Conservation (phyloP, 2,797 vertebrate genomes). For the Cryptoprocta ferox region DNA sequence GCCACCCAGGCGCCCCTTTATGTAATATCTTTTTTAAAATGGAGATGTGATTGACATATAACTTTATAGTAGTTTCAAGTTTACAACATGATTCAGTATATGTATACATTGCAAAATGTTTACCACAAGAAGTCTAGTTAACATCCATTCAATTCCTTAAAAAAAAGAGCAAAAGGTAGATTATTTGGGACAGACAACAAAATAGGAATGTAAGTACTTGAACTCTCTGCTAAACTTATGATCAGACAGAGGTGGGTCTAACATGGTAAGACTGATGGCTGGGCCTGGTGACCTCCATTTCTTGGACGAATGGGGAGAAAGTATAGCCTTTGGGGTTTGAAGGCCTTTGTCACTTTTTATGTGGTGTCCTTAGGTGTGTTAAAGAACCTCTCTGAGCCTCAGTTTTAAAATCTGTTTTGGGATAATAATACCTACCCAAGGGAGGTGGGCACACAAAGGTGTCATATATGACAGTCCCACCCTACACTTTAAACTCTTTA, state of each 20-base stretch:
- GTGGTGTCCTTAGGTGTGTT: not conserved
- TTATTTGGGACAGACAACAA: not conserved
- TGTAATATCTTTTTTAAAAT: not conserved
- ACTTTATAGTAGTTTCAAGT: not conserved
- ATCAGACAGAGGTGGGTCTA: not conserved
- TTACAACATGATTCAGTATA: not conserved
- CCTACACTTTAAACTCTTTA: not conserved
- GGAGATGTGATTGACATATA: not conserved
- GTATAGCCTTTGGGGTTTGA: not conserved
- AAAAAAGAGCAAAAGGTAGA: not conserved
- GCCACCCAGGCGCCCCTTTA: not conserved
- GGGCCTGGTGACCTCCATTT: not conserved
- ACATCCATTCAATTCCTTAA: not conserved
- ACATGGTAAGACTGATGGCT: fast-evolving
- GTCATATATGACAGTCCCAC: not conserved
- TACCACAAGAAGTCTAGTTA: not conserved
- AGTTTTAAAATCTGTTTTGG: not conserved
- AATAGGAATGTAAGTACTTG: not conserved
- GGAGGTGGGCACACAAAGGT: not conserved
- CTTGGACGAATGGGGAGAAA: not conserved
- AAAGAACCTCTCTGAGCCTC: not conserved
- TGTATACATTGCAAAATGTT: not conserved
- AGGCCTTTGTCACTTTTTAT: not conserved
- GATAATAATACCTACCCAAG: not conserved
- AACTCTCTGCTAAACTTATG: not conserved